Conservation (phyloP, 2,888 invertebrate genomes). For the Onthophagus sagittarius region DNA sequence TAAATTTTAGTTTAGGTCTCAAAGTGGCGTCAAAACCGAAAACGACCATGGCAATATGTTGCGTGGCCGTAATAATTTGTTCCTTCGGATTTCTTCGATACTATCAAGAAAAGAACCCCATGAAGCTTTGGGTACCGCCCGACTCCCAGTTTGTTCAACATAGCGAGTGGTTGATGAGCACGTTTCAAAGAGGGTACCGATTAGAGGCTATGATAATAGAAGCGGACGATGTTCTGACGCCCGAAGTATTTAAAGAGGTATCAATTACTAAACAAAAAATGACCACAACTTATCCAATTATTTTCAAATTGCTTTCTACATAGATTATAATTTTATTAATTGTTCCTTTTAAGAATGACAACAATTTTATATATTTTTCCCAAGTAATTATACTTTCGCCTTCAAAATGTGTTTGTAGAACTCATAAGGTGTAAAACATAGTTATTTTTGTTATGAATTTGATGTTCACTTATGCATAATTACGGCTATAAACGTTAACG, state of each 20-base stretch:
- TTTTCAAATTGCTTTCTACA: background rate
- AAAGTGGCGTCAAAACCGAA: constrained; percentile 59
- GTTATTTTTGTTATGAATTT: too few species aligned
- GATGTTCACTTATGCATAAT: too few species aligned
- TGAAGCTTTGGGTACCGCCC: constrained; percentile 73
- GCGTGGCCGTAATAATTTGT: constrained; percentile 56
- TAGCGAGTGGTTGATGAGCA: constrained; percentile 68
- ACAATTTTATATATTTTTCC: background rate
- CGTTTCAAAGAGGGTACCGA: constrained; percentile 62
- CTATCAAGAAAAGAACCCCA: constrained; percentile 69
- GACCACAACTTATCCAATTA: background rate
- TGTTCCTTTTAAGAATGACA: too few species aligned
- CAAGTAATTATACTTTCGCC: background rate
- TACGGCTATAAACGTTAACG: too few species aligned
- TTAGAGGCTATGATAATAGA: constrained; percentile 60
- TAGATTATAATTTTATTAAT: background rate
- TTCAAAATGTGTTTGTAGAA: background rate
- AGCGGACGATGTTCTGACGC: constrained; percentile 64
- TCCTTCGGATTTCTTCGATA: constrained; percentile 61
- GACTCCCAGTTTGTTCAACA: constrained; percentile 66
- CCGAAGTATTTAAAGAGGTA: constrained; percentile 54
- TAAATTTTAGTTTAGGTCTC: constrained; percentile 57
- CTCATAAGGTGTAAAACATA: too few species aligned
- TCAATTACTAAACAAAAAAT: background rate
- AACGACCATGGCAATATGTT: constrained; percentile 56